These are phyloP conservation scores for Fragum fragum DNA, from an alignment of 2,888 invertebrate genomes.

Conservation along the genomic window DNA sequence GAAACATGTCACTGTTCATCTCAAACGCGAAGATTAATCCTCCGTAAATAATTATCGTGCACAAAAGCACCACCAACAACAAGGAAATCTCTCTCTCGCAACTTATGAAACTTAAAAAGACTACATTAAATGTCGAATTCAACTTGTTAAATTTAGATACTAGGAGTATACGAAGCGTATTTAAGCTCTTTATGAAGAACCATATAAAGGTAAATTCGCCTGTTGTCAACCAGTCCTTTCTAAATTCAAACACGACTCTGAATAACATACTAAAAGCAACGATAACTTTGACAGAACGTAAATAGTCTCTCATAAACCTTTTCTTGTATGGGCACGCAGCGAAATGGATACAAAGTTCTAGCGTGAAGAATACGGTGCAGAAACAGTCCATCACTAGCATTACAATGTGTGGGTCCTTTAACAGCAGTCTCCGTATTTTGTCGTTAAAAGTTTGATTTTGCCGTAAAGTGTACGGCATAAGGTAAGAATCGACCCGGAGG, in stretches of 20 bases:
- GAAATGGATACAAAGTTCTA: constrained; percentile 7
- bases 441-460: not conserved
- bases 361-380: constrained; percentile 11
- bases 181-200: constrained; percentile 14
- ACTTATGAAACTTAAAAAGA: not conserved
- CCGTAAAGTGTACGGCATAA: not conserved
- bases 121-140: not conserved
- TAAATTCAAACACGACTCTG: constrained; percentile 15
- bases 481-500: constrained; percentile 10
- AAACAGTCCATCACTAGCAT: constrained; percentile 5
- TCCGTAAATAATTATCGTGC: constrained; percentile 1
- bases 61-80: not conserved
- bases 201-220: not conserved
- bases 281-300: not conserved
- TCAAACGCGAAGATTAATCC: constrained; percentile 24
- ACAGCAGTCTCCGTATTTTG: not conserved
- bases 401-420: constrained; percentile 16
- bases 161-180: not conserved
- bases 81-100: not conserved
- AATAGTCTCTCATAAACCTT: not conserved
- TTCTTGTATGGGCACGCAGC: not conserved
- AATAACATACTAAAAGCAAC: constrained; percentile 10
- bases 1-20: constrained; percentile 25
- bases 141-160: not conserved
- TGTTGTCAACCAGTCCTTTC: not conserved